Evolutionary conservation across 2,797 vertebrate species (phyloP), one percentile per base, ranked within the genome.

Genomic region (Mastacembelus armatus): DNA sequence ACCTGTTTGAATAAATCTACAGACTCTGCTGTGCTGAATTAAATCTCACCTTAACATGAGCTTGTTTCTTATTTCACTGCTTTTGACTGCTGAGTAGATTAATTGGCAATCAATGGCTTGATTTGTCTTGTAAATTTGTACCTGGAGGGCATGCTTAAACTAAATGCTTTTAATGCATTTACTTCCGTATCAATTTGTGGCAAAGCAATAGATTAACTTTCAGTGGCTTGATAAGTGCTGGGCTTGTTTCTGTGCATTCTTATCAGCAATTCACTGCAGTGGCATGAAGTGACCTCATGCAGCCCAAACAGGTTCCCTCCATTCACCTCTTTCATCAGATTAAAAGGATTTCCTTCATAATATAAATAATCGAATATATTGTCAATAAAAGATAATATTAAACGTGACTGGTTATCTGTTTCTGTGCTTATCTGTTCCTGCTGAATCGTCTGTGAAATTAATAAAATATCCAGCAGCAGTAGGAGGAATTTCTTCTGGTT

Each of bases 1-100:
- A 65, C 43, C 54, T 10, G n/a, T 74, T 63, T 72, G 52, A 81
- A 74, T 83, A 76, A 76, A 80, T 75, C 70, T 32, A 33, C 69
- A 68, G 69, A 59, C 62, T 42, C 44, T 1, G 29, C 7, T 33
- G 43, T 4, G 52, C 68, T 54, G 62, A 72, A 81, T 79, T 65
- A 58, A 64, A 83, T 71, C 60, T 36, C 70, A 81, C 73, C 65
- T 69, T 22, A 30, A 63, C 48, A 40, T 21, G 4, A 71, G 30
- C 49, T 22, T 24, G 64, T 67, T 59, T 70, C 66, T 51, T 63
- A 21, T 61, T 40, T 27, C n/a, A 4, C 32, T 16, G 66, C 68
- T 52, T 22, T 55, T 11, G 50, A 58, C 70, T 30, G 44, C 71
- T 5, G 61, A 68, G 58, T 22, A 32, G 65, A 80, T 84, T 79